Evolutionary conservation across 30 jellyfish, hydroid and myxozoan genomes (phyloP).

Genomic region (Morbakka virulenta): DNA sequence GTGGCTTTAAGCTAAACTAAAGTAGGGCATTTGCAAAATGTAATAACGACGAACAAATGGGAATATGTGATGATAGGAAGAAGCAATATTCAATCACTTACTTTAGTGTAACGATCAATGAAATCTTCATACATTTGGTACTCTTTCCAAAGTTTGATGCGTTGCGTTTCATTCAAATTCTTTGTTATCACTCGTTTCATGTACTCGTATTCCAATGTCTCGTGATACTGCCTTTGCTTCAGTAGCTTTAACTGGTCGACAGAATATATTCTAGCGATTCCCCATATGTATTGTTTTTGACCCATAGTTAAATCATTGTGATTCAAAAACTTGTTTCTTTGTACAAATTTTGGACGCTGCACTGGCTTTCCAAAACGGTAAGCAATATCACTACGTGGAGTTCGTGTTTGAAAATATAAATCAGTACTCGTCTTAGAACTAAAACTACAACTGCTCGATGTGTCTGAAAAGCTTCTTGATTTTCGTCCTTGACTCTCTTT

Average conservation of each 20-base stretch:
- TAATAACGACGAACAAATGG: no score
- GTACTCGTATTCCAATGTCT: constrained; percentile 58
- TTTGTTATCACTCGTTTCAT: constrained; percentile 52
- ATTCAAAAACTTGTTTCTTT: constrained; percentile 33
- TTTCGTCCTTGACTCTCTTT: constrained; percentile 10
- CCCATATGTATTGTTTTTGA: constrained; percentile 80
- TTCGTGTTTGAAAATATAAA: constrained; percentile 17
- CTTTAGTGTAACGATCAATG: constrained; percentile 51
- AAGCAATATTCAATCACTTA: no score
- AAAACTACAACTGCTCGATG: no score
- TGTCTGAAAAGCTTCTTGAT: constrained; percentile 19
- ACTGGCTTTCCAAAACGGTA: constrained; percentile 55
- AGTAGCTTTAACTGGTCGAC: constrained; percentile 37
- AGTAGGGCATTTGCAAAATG: no score
- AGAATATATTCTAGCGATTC: constrained; percentile 75
- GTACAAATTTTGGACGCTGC: constrained; percentile 26
- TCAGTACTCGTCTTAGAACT: constrained; percentile 21
- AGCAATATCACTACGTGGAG: constrained; percentile 55
- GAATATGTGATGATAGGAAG: no score
- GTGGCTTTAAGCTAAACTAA: no score
- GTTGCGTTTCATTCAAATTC: constrained; percentile 43
- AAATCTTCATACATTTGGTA: constrained; percentile 34
- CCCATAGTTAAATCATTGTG: constrained; percentile 75
- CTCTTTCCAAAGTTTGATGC: constrained; percentile 62
- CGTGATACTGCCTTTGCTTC: constrained; percentile 55